phyloP scores from a whole-genome alignment of 2,113 vertebrate species.

The Otis tarda region DNA sequence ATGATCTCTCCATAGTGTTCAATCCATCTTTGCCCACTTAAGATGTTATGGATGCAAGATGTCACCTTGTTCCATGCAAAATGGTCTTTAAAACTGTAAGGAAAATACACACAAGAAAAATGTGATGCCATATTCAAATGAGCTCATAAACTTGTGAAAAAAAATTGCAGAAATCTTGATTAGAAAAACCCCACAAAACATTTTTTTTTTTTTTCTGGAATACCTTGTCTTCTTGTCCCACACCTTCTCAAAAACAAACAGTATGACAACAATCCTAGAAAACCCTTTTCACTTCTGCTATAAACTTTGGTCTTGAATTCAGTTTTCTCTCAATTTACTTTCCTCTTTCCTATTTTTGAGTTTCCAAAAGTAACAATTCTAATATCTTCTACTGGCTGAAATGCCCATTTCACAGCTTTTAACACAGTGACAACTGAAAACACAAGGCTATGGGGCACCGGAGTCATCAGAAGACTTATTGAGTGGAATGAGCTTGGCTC shows the following conservation, averaged over 20 bases:
- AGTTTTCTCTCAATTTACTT: neutral
- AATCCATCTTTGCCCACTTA: conserved; percentile 97
- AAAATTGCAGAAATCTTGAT: neutral
- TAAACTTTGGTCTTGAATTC: neutral
- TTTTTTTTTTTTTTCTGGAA: neutral
- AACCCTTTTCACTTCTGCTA: neutral
- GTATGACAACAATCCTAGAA: neutral
- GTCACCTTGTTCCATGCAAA: conserved; percentile 99
- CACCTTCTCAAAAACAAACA: neutral
- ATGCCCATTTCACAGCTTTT: neutral
- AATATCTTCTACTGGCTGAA: neutral
- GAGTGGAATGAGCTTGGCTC: neutral
- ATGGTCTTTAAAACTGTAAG: conserved; percentile 84
- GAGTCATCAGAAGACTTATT: neutral
- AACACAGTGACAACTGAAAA: neutral
- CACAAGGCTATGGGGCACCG: neutral
- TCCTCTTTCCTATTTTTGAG: neutral
- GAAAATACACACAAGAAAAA: neutral
- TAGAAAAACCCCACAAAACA: neutral
- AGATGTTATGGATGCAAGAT: conserved; percentile 97
- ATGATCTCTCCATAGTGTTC: conserved; percentile 97
- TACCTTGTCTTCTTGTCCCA: neutral
- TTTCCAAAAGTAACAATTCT: neutral
- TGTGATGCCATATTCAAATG: neutral
- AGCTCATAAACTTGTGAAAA: neutral